Percentiles rank a stretch among this genome's conserved stretches.
Conservation (phyloP, 2,888 invertebrate species). For the Eucriotettix oculatus region DNA sequence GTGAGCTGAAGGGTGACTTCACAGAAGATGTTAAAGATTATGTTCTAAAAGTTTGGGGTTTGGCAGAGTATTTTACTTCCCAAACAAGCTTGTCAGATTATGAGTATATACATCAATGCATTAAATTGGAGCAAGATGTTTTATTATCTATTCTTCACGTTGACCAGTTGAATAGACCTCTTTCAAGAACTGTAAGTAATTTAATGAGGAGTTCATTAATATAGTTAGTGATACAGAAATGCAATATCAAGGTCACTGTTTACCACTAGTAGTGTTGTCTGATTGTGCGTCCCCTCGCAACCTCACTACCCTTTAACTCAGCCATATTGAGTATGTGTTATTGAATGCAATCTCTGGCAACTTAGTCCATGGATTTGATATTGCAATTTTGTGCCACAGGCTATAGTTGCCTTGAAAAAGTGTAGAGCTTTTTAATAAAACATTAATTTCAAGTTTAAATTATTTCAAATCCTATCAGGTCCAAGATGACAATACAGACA, state of each 20-base stretch:
- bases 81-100: constrained; percentile 74
- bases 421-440: no score
- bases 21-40: constrained; percentile 47
- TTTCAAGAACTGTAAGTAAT: constrained; percentile 44
- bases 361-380: no score
- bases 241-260: no score
- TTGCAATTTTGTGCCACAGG: no score
- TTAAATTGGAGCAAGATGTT: constrained; percentile 82
- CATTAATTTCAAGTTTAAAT: constrained; percentile 1
- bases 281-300: no score
- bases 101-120: constrained; percentile 84
- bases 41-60: constrained; percentile 65
- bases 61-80: constrained; percentile 74
- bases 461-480: constrained; percentile 25
- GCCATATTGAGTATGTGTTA: no score
- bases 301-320: no score
- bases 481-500: constrained; percentile 63
- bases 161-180: constrained; percentile 46
- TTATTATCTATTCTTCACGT: constrained; percentile 35
- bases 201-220: not conserved
- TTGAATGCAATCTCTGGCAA: no score
- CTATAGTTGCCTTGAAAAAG: no score
- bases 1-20: constrained; percentile 59
- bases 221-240: not conserved
- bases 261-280: no score